Conservation (phyloP, 2,797 vertebrate species). For the Knipowitschia caucasica region DNA sequence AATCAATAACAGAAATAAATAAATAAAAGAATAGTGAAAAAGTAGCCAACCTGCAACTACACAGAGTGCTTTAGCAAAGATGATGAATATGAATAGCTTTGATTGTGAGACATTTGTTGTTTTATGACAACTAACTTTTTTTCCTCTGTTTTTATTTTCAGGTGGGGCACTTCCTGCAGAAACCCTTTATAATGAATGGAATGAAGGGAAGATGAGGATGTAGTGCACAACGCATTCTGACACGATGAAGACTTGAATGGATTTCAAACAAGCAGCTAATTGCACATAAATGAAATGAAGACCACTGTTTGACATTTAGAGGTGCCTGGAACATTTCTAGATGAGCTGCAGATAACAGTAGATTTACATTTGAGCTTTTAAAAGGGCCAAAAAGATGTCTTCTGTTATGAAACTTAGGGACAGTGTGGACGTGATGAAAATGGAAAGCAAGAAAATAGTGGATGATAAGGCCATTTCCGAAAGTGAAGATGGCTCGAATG, state of each 20-base stretch:
- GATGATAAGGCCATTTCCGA: slow-evolving; percentile 58
- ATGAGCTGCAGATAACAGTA: slow-evolving; percentile 68
- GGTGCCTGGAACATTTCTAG: slow-evolving; percentile 35
- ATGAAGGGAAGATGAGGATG: slow-evolving; percentile 35
- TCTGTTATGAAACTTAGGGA: slow-evolving; percentile 76
- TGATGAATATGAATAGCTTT: too few species aligned
- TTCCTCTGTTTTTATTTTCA: slow-evolving; percentile 32
- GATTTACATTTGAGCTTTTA: slow-evolving; percentile 39
- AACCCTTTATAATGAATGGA: slow-evolving; percentile 12
- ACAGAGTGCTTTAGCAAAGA: too few species aligned
- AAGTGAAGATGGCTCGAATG: slow-evolving; percentile 68
- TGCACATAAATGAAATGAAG: slow-evolving; percentile 29
- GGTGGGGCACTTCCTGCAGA: slow-evolving; percentile 26
- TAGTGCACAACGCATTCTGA: neutral
- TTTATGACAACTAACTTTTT: neutral
- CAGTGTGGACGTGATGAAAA: slow-evolving; percentile 71
- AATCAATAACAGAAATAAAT: too few species aligned
- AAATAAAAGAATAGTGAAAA: too few species aligned
- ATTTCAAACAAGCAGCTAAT: slow-evolving; percentile 4
- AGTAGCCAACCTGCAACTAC: too few species aligned
- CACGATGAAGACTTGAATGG: slow-evolving; percentile 17
- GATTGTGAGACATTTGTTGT: too few species aligned
- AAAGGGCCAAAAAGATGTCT: slow-evolving; percentile 25
- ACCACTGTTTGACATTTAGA: slow-evolving; percentile 27
- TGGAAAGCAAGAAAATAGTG: slow-evolving; percentile 40